Conservation (phyloP, 2,113 vertebrate genomes). For the Lipophrys pholis region DNA sequence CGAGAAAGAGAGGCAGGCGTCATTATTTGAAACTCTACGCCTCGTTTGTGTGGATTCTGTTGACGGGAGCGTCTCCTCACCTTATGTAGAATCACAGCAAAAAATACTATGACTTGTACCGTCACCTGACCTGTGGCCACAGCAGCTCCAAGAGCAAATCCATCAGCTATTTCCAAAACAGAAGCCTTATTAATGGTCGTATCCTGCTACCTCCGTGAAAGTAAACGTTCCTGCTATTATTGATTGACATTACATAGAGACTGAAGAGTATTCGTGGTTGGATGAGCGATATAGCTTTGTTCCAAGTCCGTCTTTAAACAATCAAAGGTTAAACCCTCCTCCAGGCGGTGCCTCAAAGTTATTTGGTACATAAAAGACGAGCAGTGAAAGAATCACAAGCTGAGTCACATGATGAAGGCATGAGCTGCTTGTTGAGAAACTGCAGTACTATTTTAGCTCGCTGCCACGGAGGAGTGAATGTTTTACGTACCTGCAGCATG, state of each 20-base stretch:
- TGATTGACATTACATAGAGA: no score
- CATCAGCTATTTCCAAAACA: constrained; percentile 78
- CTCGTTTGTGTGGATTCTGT: no score
- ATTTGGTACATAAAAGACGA: not conserved
- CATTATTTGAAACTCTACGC: not conserved
- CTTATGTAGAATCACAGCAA: constrained; percentile 88
- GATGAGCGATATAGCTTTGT: no score
- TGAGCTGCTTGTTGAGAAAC: not conserved
- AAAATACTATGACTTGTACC: constrained; percentile 84
- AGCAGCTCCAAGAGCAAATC: constrained; percentile 85
- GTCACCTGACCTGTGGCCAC: constrained; percentile 83
- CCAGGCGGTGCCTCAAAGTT: not conserved
- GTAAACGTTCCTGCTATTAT: no score
- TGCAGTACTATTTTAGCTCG: no score
- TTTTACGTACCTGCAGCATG: constrained; percentile 83
- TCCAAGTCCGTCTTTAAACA: no score
- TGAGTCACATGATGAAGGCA: constrained; percentile 50
- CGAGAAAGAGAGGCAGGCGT: not conserved
- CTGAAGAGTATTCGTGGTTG: no score
- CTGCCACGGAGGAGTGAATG: no score
- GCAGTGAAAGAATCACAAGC: constrained; percentile 43
- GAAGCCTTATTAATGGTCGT: not conserved
- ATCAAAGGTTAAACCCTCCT: not conserved
- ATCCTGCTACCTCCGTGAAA: no score
- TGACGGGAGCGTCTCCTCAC: constrained; percentile 50